These are phyloP conservation scores for Periparus ater DNA, from an alignment of 2,797 vertebrate genomes.

Conservation along the genomic window DNA sequence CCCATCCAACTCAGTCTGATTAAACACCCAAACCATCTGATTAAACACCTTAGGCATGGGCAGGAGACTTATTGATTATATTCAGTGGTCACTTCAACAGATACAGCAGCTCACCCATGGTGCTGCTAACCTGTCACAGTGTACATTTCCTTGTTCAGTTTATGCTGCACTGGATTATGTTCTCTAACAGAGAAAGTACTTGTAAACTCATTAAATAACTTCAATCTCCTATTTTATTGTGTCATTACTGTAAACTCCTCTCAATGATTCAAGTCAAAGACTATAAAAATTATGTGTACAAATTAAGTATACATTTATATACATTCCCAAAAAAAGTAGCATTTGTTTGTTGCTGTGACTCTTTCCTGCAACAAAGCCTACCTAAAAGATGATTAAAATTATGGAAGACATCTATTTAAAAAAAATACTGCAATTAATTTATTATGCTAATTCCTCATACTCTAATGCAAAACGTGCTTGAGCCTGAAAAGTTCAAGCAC, in stretches of 20 bases:
- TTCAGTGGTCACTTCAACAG: background rate
- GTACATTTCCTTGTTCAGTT: background rate
- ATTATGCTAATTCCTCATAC: background rate
- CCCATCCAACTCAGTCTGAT: background rate
- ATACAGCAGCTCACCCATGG: background rate
- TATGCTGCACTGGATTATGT: background rate
- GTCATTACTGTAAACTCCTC: background rate
- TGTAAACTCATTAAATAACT: background rate
- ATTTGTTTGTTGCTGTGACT: background rate
- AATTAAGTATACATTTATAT: background rate
- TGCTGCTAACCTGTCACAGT: background rate
- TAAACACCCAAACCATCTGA: background rate
- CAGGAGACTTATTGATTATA: background rate
- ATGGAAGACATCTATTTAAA: background rate
- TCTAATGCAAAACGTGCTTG: background rate
- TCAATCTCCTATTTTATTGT: background rate
- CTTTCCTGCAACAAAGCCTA: background rate
- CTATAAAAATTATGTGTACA: background rate
- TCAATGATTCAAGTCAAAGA: background rate
- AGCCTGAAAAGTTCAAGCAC: background rate
- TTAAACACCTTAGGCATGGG: background rate
- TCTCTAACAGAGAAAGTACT: background rate
- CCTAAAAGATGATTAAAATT: background rate
- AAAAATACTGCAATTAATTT: background rate
- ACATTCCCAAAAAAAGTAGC: background rate